These are phyloP conservation scores for Musca vetustissima DNA, from an alignment of 1,140 invertebrate genomes.

Conservation along the genomic window DNA sequence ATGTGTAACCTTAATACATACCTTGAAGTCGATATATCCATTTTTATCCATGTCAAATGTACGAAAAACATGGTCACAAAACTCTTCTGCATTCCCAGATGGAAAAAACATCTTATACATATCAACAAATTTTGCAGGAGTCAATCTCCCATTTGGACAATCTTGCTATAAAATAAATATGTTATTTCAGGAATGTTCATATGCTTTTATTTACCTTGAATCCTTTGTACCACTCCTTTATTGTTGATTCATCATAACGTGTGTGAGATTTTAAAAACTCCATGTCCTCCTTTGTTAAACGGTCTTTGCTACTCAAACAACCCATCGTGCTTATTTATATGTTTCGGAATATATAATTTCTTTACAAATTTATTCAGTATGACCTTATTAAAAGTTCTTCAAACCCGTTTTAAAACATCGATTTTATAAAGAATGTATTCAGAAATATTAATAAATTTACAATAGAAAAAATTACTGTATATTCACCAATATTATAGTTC, in stretches of 20 bases:
- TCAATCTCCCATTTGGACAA: constrained; percentile 96
- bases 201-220: constrained; percentile 76
- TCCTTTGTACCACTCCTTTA: constrained; percentile 98
- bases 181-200: not conserved
- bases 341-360: too few relatives aligned
- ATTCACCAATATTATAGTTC: too few relatives aligned
- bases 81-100: constrained; percentile 96
- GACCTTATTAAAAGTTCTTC: too few relatives aligned
- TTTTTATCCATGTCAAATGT: constrained; percentile 99
- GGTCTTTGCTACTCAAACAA: constrained; percentile 92
- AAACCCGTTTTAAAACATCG: too few relatives aligned
- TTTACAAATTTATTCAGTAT: not conserved
- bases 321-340: constrained; percentile 68
- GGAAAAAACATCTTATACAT: constrained; percentile 99
- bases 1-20: too few relatives aligned
- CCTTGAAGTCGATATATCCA: constrained; percentile 96
- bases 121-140: constrained; percentile 97
- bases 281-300: constrained; percentile 94
- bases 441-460: too few relatives aligned
- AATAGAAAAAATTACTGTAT: too few relatives aligned
- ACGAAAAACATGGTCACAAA: constrained; percentile 98
- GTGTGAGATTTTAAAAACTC: constrained; percentile 94
- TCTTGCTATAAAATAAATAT: constrained; percentile 83
- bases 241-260: constrained; percentile 93
- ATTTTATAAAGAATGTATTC: too few relatives aligned